Evolutionary conservation across 1,140 invertebrate genomes (phyloP), one percentile per base, ranked within the genome.

Genomic region (Mizuhopecten yessoensis): DNA sequence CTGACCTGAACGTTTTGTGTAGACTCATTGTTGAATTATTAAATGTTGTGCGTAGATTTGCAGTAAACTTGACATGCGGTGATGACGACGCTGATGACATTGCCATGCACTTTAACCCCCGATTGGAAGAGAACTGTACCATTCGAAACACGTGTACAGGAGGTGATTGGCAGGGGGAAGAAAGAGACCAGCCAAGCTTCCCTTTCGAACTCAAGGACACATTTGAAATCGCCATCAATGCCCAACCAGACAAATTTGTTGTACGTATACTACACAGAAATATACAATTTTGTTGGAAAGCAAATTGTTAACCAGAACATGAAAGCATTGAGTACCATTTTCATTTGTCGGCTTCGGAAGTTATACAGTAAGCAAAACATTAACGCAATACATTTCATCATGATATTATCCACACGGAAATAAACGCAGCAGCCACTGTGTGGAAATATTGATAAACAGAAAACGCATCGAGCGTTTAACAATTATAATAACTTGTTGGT

Each of bases 61-160:
- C 97, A 92, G 96, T 98, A 34, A 98, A 98, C 97, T 95, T 98
- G 75, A 97, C 98, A 94, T 97, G 97, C 89, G 97, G 97, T 9
- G 96, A 97, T 89, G 96, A 90, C 34, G 98, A 98, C 94, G 98
- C 97, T 96, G 91, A 88, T 75, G 98, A 98, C 95, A 97, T 98
- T 88, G 98, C 98, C 0, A 96, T 99, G 33, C 98, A 99, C 96
- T 97, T 99, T 86, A 98, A 98, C 96, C 95, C 95, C 20, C 92
- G 95, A 33, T 94, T 96, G 90, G 89, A 92, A 89, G 93, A 95
- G 91, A 87, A 95, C 90, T 91, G 91, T 86, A 97, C 98, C n/a
- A 98, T 98, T 0, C 97, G 98, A 75, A 99, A 99, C 95, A 96
- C 97, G 3, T 97, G 97, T 88, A 93, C 97, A 17, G 96, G 96